Conservation (phyloP, 2,888 invertebrate species). For the Acronicta leporina region DNA sequence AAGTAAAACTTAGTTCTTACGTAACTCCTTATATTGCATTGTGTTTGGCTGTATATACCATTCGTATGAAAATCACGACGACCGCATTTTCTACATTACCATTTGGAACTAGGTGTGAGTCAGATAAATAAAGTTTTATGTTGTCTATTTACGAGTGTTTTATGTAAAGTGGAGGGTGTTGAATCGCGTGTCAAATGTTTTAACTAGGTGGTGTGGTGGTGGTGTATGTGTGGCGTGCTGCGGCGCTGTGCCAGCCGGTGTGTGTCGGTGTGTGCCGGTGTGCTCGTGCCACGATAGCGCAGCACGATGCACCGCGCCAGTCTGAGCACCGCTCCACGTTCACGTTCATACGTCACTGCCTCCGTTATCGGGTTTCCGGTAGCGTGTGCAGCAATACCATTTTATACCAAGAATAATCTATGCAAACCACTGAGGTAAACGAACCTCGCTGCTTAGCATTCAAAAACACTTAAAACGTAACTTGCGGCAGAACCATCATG, state of each 20-base stretch:
- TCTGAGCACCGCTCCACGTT: slow-evolving; percentile 55
- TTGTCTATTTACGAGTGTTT: slow-evolving; percentile 66
- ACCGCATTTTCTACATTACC: slow-evolving; percentile 55
- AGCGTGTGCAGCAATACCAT: slow-evolving; percentile 64
- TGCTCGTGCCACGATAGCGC: slow-evolving; percentile 28
- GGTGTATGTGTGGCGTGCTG: slow-evolving; percentile 26
- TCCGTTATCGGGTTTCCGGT: slow-evolving; percentile 73
- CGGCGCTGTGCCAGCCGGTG: slow-evolving; percentile 17
- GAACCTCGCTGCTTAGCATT: slow-evolving; percentile 63
- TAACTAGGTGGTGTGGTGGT: slow-evolving; percentile 27
- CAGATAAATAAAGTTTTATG: slow-evolving; percentile 62
- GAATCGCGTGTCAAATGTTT: slow-evolving; percentile 67
- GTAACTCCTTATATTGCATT: slow-evolving; percentile 43
- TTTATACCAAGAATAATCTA: slow-evolving; percentile 63
- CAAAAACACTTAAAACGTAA: slow-evolving; percentile 49
- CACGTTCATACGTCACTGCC: slow-evolving; percentile 68
- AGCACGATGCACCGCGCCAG: slow-evolving; percentile 49
- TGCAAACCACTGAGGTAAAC: slow-evolving; percentile 65
- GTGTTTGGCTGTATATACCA: slow-evolving; percentile 41
- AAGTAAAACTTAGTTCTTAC: slow-evolving; percentile 33
- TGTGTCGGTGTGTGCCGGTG: slow-evolving; percentile 18
- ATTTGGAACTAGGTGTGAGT: slow-evolving; percentile 57
- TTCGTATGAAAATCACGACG: slow-evolving; percentile 52
- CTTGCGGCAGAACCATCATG: slow-evolving; percentile 22
- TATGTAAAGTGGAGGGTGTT: slow-evolving; percentile 64